Evolutionary conservation across 2,113 vertebrate species (phyloP).

Genomic region (Semicossyphus pulcher): DNA sequence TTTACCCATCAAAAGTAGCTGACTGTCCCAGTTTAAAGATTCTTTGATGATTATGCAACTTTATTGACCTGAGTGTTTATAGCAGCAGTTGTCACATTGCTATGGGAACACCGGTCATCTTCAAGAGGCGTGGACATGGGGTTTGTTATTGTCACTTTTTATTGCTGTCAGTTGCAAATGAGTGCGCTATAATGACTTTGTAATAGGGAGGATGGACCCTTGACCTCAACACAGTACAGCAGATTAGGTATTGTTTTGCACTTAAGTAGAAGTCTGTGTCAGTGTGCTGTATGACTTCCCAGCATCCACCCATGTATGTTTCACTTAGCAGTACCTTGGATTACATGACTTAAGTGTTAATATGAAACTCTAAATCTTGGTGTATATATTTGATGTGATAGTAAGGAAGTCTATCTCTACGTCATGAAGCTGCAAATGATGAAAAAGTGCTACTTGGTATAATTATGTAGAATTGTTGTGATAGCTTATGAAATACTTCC

Average conservation of each 20-base stretch:
- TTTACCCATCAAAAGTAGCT: slow-evolving; percentile 16
- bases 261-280: not conserved
- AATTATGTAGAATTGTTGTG: too few relatives aligned
- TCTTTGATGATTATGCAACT: slow-evolving; percentile 29
- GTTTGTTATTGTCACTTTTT: slow-evolving; percentile 35
- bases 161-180: slow-evolving; percentile 38
- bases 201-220: slow-evolving; percentile 39
- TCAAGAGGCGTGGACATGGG: not conserved
- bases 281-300: not conserved
- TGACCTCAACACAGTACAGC: slow-evolving; percentile 43
- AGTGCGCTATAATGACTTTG: slow-evolving; percentile 14
- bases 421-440: not conserved
- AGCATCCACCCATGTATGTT: not conserved
- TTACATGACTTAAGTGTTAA: not conserved
- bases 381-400: fast-evolving
- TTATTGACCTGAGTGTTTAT: slow-evolving; percentile 55
- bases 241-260: slow-evolving; percentile 67
- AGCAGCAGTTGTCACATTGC: slow-evolving; percentile 37
- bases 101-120: slow-evolving; percentile 39
- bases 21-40: not conserved
- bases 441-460: not conserved
- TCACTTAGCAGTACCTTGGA: not conserved
- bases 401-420: not conserved
- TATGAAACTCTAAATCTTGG: not conserved
- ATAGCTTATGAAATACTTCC: too few relatives aligned